These are phyloP conservation scores for Sesamia inferens DNA, from an alignment of 2,888 invertebrate species.

Conservation along the genomic window DNA sequence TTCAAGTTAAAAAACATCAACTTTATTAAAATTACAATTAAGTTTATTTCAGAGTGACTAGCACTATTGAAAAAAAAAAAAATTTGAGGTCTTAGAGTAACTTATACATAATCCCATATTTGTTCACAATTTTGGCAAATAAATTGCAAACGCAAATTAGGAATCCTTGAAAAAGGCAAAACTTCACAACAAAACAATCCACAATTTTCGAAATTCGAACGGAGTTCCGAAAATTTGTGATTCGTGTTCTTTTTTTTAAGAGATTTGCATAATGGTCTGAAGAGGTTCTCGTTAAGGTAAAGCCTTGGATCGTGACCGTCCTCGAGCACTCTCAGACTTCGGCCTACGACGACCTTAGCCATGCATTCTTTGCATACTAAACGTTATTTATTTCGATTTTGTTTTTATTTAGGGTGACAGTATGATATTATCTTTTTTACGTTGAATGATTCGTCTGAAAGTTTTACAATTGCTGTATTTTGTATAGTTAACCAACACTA, in stretches of 20 bases:
- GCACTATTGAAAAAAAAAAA: too few relatives aligned
- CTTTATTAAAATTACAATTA: too few relatives aligned
- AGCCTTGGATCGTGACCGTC: conserved; percentile 45
- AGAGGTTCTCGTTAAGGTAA: conserved; percentile 41
- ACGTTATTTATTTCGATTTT: conserved; percentile 8
- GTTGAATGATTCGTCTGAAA: background rate
- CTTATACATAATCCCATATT: too few relatives aligned
- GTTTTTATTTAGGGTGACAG: background rate
- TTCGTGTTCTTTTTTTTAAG: background rate
- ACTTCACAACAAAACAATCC: background rate
- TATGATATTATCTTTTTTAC: background rate
- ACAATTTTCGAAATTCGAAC: conserved; percentile 9
- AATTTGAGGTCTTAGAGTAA: too few relatives aligned
- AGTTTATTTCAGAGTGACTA: too few relatives aligned
- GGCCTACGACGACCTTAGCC: conserved; percentile 34
- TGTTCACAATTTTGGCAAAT: too few relatives aligned
- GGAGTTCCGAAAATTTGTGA: background rate
- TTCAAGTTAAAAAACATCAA: too few relatives aligned
- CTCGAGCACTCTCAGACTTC: conserved; percentile 23
- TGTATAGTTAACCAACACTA: too few relatives aligned
- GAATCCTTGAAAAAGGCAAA: background rate
- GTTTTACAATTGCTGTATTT: background rate
- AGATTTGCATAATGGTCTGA: conserved; percentile 47
- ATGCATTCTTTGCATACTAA: conserved; percentile 52
- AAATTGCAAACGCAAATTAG: too few relatives aligned